Evolutionary conservation across 2,797 vertebrate species (phyloP), one percentile per base, ranked within the genome.

Genomic region (Pangasius macronema): DNA sequence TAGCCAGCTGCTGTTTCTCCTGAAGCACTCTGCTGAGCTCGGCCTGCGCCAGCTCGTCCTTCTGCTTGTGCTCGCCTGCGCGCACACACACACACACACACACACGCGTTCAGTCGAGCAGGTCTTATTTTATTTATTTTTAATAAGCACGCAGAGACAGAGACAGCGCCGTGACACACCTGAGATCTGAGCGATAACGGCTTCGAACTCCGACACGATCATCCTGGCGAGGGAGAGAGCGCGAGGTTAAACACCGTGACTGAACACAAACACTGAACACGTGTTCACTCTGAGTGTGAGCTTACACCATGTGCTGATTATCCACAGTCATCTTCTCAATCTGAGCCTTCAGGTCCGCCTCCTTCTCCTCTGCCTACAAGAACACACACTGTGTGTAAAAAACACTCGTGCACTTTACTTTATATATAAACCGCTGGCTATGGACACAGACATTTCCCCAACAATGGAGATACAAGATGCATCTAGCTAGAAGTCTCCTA

Each of bases 271-370:
- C 36, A 30, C 5, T 1, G 0, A 51, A 24, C 0, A 27, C 0
- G 1, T 13, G 27, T 42, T 20, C 3, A 46, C 36, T n/a, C 7
- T 0, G 39, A n/a, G 1, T 13, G 22, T 0, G 39, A 5, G 33
- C 95, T 93, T 92, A 99, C 99, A 96, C 95, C 97, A 99, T 96
- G 91, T 97, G 97, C 59, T 96, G 93, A 87, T 96, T 95, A 72
- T 96, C 95, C 10, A 88, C 85, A 0, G 91, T 89, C 9, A 96
- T 92, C 11, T 93, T 94, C 30, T 96, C 92, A 83, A 95, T 94
- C 85, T 95, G 95, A 46, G 87, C 91, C 42, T 59, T 93, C 95
- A 97, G 96, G 5, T 96, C 93, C 30, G 92, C 49, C 2, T 96
- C 93, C 8, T 92, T 93, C 2, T 94, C 91, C 36, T 93, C 93